Conservation (phyloP, 1,140 invertebrate genomes). For the Drosophila nebulosa region DNA sequence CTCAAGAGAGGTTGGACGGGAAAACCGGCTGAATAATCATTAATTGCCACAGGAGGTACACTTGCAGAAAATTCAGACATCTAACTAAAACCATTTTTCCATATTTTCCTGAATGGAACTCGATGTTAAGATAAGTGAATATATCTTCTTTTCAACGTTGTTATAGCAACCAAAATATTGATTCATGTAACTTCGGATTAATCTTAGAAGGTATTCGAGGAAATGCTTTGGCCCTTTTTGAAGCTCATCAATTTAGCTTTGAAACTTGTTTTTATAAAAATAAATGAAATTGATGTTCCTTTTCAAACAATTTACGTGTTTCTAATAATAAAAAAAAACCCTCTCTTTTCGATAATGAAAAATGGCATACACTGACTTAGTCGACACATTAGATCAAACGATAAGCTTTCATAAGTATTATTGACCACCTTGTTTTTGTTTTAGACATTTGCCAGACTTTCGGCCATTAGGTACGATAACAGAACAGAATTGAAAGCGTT, state of each 20-base stretch:
- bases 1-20: background rate
- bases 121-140: too few relatives aligned
- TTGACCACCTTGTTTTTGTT: background rate
- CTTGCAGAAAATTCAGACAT: background rate
- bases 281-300: background rate
- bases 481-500: too few relatives aligned
- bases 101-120: too few relatives aligned
- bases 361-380: background rate
- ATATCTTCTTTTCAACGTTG: too few relatives aligned
- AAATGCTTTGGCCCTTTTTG: too few relatives aligned
- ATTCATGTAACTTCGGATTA: too few relatives aligned
- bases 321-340: background rate
- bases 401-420: background rate
- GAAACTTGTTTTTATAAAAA: background rate
- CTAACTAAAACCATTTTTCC: too few relatives aligned
- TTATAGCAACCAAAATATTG: too few relatives aligned
- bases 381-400: background rate
- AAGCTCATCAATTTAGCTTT: too few relatives aligned
- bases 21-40: background rate
- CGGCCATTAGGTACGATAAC: background rate
- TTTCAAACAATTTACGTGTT: background rate
- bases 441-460: conserved; percentile 1
- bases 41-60: background rate
- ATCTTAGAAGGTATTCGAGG: too few relatives aligned
- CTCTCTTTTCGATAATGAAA: background rate